These are phyloP conservation scores for Oryzias melastigma DNA, from an alignment of 2,113 vertebrate species.

Conservation along the genomic window DNA sequence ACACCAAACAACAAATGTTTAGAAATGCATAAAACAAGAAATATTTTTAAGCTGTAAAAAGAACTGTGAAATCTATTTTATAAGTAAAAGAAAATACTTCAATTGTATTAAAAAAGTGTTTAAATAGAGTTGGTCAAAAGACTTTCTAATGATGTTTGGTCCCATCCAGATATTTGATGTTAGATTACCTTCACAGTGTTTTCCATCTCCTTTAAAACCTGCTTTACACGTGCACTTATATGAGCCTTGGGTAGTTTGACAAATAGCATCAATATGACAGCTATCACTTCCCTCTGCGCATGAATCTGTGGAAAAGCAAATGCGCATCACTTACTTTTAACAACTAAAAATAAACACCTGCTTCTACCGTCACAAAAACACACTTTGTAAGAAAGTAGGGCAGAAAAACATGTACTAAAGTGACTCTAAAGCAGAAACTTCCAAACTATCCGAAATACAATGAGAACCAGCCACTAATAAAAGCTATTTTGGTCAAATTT, in stretches of 20 bases:
- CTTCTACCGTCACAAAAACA: neutral
- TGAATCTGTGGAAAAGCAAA: conserved; percentile 65
- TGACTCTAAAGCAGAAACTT: neutral
- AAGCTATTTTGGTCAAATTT: neutral
- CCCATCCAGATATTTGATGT: too few relatives aligned
- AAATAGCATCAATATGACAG: conserved; percentile 94
- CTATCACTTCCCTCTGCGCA: conserved; percentile 87
- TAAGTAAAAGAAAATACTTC: too few relatives aligned
- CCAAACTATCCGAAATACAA: neutral
- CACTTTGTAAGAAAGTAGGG: neutral
- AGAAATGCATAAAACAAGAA: neutral
- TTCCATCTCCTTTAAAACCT: conserved; percentile 91
- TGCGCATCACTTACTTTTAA: conserved; percentile 6
- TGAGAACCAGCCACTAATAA: conserved; percentile 3
- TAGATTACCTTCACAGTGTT: conserved; percentile 75
- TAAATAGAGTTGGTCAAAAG: too few relatives aligned
- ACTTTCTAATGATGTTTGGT: too few relatives aligned
- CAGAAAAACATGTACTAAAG: neutral
- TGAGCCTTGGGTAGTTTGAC: conserved; percentile 87
- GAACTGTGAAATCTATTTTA: too few relatives aligned
- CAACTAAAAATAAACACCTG: too few relatives aligned
- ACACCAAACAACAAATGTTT: conserved; percentile 58
- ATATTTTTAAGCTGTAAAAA: too few relatives aligned
- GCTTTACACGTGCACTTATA: conserved; percentile 94
- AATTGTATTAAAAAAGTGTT: too few relatives aligned